Conservation (phyloP, 2,113 vertebrate species). For the Campylomormyrus tamandua region DNA sequence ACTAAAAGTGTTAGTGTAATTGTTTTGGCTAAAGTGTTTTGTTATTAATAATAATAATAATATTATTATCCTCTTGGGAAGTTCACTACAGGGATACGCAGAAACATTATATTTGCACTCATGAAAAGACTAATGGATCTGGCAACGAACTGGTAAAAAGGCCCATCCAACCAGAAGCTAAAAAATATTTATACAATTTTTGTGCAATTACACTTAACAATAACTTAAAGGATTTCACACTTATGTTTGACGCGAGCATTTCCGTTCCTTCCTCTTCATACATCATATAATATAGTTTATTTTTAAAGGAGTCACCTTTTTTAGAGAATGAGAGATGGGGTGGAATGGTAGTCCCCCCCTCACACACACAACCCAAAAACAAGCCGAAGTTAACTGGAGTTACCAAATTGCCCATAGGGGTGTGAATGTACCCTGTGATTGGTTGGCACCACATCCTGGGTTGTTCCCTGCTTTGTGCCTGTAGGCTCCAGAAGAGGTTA, state of each 20-base stretch:
- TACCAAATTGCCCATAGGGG: not conserved
- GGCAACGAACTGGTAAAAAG: not conserved
- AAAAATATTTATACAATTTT: not conserved
- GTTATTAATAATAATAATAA: too few relatives aligned
- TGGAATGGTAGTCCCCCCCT: not conserved
- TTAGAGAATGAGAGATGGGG: not conserved
- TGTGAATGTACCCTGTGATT: not conserved
- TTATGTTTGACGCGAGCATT: not conserved
- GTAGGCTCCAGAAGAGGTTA: too few relatives aligned
- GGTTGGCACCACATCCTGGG: not conserved
- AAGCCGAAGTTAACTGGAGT: not conserved
- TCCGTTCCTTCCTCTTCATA: not conserved
- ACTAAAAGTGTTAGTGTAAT: not conserved
- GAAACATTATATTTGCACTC: not conserved
- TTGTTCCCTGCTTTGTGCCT: not conserved
- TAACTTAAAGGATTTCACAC: not conserved
- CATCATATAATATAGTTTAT: not conserved
- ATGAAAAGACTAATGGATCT: not conserved
- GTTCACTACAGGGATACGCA: not conserved
- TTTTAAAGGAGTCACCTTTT: not conserved
- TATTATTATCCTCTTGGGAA: not conserved
- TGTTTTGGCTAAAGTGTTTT: not conserved
- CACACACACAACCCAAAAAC: not conserved
- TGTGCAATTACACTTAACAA: not conserved
- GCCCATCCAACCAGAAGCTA: not conserved